These are phyloP conservation scores for Orycteropus afer DNA, from an alignment of 2,113 vertebrate species.

Conservation along the genomic window DNA sequence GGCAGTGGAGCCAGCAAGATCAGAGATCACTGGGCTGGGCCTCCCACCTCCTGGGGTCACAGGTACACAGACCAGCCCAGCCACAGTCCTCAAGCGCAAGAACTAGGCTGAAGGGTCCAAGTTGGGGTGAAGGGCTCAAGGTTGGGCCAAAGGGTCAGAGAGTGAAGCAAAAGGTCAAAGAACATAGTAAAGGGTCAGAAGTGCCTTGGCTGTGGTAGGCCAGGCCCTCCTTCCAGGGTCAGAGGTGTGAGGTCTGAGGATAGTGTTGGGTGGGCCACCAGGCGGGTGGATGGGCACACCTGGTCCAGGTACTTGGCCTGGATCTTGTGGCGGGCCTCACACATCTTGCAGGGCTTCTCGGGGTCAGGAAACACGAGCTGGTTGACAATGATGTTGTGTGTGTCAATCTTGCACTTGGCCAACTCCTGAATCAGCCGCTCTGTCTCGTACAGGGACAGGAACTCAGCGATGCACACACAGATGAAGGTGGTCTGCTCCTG, in stretches of 20 bases:
- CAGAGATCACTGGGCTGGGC: not conserved
- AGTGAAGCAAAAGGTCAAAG: not conserved
- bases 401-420: constrained; percentile 96
- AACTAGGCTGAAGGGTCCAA: not conserved
- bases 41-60: not conserved
- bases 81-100: not conserved
- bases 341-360: constrained; percentile 94
- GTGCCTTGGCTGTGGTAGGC: not conserved
- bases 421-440: constrained; percentile 96
- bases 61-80: not conserved
- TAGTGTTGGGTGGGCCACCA: accelerated
- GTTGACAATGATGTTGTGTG: constrained; percentile 97
- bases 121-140: not conserved
- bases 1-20: not conserved
- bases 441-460: constrained; percentile 96
- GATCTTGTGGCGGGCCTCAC: constrained; percentile 96
- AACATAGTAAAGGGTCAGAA: not conserved
- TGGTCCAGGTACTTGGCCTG: constrained; percentile 98
- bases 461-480: constrained; percentile 96
- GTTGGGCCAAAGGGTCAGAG: not conserved
- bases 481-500: constrained; percentile 98
- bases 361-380: constrained; percentile 94
- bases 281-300: constrained; percentile 80
- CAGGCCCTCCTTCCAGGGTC: not conserved
- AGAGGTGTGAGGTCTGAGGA: not conserved